Conservation (phyloP, 92 coral and sea anemone genomes). For the Palythoa grandis region DNA sequence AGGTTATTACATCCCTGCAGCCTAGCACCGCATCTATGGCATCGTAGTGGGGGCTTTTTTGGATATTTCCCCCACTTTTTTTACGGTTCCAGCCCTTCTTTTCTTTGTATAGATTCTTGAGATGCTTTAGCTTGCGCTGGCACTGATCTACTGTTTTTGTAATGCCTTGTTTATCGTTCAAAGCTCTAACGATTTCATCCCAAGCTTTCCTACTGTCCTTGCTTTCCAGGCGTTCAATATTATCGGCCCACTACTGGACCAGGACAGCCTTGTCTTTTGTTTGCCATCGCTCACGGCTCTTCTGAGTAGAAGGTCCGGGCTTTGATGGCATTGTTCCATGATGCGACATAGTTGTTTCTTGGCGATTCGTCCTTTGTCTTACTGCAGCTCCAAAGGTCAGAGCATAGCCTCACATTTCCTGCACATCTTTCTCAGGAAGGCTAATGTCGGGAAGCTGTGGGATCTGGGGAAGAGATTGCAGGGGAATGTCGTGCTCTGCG, state of each 20-base stretch:
- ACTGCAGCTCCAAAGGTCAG: too few species aligned
- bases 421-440: too few species aligned
- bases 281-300: slow-evolving; percentile 54
- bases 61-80: neutral
- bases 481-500: too few species aligned
- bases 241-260: slow-evolving; percentile 53
- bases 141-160: slow-evolving; percentile 55
- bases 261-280: slow-evolving; percentile 50
- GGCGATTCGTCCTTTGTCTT: too few species aligned
- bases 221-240: slow-evolving; percentile 57
- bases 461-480: too few species aligned
- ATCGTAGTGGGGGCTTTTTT: slow-evolving; percentile 60
- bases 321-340: too few species aligned
- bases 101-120: slow-evolving; percentile 55
- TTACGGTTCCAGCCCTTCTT: slow-evolving; percentile 40
- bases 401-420: too few species aligned
- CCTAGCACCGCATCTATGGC: slow-evolving; percentile 49
- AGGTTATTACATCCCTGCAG: slow-evolving; percentile 64
- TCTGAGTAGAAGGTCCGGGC: neutral
- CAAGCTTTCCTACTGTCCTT: slow-evolving; percentile 62
- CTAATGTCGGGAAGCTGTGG: too few species aligned
- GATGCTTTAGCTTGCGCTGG: slow-evolving; percentile 58
- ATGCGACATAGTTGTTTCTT: too few species aligned
- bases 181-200: slow-evolving; percentile 50
- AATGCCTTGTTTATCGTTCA: slow-evolving; percentile 51